A percentile compares a stretch with the other conserved stretches of the same genome.
Evolutionary conservation across 2,797 vertebrate genomes (phyloP).

Genomic region (Ctenopoma kingsleyae): DNA sequence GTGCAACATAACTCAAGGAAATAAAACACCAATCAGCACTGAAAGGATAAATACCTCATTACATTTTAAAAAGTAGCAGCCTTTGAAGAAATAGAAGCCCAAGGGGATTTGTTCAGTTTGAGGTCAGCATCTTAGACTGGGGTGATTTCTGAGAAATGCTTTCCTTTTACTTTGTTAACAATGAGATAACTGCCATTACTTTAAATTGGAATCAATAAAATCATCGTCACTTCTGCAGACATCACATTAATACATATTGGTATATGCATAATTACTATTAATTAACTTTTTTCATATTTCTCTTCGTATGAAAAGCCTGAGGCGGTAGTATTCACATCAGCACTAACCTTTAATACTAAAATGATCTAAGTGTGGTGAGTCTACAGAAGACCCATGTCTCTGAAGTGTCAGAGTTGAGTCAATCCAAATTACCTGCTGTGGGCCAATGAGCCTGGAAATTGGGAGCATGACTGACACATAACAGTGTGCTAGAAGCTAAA

Average conservation of each 20-base stretch:
- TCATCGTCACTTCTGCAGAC: neutral
- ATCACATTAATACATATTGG: constrained; percentile 1
- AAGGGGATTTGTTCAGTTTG: constrained; percentile 15
- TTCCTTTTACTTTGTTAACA: constrained; percentile 12
- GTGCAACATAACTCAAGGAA: constrained; percentile 25
- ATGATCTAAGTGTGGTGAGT: constrained; percentile 26
- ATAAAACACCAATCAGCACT: constrained; percentile 30
- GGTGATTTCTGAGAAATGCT: constrained; percentile 21
- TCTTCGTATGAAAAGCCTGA: constrained; percentile 4
- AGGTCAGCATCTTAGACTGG: constrained; percentile 26
- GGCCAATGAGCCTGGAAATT: constrained; percentile 37
- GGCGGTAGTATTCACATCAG: constrained; percentile 28
- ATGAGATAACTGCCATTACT: neutral
- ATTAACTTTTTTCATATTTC: constrained; percentile 12
- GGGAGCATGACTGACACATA: constrained; percentile 29
- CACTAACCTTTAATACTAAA: constrained; percentile 2
- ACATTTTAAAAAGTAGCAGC: constrained; percentile 45
- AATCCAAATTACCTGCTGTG: constrained; percentile 44
- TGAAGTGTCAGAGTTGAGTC: constrained; percentile 37
- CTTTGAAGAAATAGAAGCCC: constrained; percentile 32
- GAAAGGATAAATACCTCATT: constrained; percentile 57
- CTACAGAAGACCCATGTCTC: constrained; percentile 39
- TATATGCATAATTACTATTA: constrained; percentile 2
- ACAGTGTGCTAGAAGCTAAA: constrained; percentile 36
- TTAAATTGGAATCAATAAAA: constrained; percentile 5